Percentiles rank a stretch among this genome's conserved stretches.
Conservation (phyloP, 2,797 vertebrate species). For the Platyrinchus mystaceus region DNA sequence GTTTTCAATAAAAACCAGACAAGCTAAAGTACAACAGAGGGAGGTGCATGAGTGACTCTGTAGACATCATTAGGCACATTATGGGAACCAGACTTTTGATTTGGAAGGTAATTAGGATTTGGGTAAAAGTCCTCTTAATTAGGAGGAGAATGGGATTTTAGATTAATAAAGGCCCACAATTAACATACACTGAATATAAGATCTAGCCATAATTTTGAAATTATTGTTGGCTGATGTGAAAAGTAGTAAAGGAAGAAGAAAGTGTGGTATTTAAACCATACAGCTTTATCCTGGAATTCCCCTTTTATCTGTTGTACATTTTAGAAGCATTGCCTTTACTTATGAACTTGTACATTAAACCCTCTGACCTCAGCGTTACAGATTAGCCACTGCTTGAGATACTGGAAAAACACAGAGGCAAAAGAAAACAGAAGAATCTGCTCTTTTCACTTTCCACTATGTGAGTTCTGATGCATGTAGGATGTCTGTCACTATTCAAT, state of each 20-base stretch:
- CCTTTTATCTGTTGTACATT: background rate
- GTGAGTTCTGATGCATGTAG: background rate
- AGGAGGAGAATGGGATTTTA: background rate
- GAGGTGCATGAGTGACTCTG: background rate
- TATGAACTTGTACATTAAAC: background rate
- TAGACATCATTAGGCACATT: background rate
- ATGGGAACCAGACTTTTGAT: background rate
- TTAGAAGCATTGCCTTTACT: background rate
- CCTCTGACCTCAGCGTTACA: background rate
- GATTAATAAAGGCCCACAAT: background rate
- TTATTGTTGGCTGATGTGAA: background rate
- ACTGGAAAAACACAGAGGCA: background rate
- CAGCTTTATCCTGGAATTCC: background rate
- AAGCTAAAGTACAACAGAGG: background rate
- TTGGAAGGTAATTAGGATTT: background rate
- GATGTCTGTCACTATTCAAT: background rate
- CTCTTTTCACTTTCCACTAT: background rate
- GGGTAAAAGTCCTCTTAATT: background rate
- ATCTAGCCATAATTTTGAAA: background rate
- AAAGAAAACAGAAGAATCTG: background rate
- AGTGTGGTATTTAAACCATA: background rate
- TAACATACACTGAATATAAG: background rate
- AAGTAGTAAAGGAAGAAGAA: background rate
- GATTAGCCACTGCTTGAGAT: background rate
- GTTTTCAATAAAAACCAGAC: background rate